These are phyloP conservation scores for Nothoprocta pentlandii DNA, from an alignment of 2,113 vertebrate genomes.

Conservation along the genomic window DNA sequence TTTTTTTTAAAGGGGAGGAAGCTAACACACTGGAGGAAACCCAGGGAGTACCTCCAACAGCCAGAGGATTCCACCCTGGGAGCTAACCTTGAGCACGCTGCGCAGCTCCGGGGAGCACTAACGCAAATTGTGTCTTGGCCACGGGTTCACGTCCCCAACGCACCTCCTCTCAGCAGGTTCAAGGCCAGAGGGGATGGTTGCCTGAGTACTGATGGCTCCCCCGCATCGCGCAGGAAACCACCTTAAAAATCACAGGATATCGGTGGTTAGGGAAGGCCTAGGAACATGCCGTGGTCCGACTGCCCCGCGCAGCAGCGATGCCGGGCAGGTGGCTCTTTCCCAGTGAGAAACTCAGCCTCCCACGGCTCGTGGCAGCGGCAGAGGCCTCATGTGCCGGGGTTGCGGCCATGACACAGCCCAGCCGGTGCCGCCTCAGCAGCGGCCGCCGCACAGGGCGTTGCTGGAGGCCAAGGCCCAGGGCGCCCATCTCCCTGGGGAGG, in stretches of 20 bases:
- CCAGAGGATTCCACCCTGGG: neutral
- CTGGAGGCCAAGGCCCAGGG: too few relatives aligned
- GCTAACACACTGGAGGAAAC: accelerated
- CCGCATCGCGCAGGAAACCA: too few relatives aligned
- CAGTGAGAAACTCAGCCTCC: too few relatives aligned
- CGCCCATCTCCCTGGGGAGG: accelerated
- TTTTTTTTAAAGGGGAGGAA: neutral
- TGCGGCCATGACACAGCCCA: too few relatives aligned
- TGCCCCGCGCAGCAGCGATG: too few relatives aligned
- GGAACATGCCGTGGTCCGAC: too few relatives aligned
- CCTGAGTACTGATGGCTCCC: too few relatives aligned
- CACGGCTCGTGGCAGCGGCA: too few relatives aligned
- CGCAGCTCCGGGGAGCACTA: neutral
- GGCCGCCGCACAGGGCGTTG: neutral
- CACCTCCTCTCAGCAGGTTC: neutral
- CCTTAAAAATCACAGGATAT: too few relatives aligned
- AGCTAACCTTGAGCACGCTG: neutral
- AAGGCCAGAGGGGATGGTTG: neutral
- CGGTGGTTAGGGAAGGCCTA: too few relatives aligned
- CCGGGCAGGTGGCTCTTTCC: too few relatives aligned
- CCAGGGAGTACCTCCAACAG: neutral
- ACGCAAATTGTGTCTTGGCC: neutral
- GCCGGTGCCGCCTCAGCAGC: neutral
- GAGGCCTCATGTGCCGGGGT: too few relatives aligned
- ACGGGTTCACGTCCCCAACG: neutral